These are phyloP conservation scores for Autographa gamma DNA, from an alignment of 2,888 invertebrate species.

Conservation along the genomic window DNA sequence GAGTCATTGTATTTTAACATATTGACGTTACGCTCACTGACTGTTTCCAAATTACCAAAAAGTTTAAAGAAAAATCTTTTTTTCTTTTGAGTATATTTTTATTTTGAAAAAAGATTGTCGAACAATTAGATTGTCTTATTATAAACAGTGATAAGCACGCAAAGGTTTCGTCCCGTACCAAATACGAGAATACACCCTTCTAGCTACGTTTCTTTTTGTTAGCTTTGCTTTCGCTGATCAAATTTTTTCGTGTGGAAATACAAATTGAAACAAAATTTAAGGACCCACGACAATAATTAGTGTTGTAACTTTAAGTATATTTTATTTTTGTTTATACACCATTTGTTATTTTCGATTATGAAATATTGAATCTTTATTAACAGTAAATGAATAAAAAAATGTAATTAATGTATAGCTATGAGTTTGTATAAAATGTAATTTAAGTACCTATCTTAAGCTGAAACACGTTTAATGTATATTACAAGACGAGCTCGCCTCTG, in stretches of 20 bases:
- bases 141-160: slow-evolving; percentile 3
- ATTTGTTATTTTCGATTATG: slow-evolving; percentile 50
- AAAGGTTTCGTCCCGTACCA: slow-evolving; percentile 20
- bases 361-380: slow-evolving; percentile 61
- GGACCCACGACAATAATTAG: slow-evolving; percentile 86
- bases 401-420: slow-evolving; percentile 56
- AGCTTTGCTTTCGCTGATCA: slow-evolving; percentile 33
- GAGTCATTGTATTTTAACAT: slow-evolving; percentile 38
- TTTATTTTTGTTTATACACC: slow-evolving; percentile 54
- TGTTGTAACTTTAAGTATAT: slow-evolving; percentile 67
- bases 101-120: not conserved
- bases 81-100: not conserved
- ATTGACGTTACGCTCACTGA: slow-evolving; percentile 15
- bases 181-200: slow-evolving; percentile 24
- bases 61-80: not conserved
- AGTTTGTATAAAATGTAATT: slow-evolving; percentile 61
- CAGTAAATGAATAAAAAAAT: slow-evolving; percentile 48
- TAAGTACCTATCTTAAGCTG: slow-evolving; percentile 31
- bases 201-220: slow-evolving; percentile 30
- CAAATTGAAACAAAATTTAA: slow-evolving; percentile 64
- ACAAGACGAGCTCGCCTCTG: slow-evolving; percentile 18
- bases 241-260: slow-evolving; percentile 52
- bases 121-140: not conserved
- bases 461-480: slow-evolving; percentile 48
- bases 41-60: not conserved